Evolutionary conservation across 2,113 vertebrate species (phyloP), one percentile per base, ranked within the genome.

Genomic region (Lycocorax pyrrhopterus): DNA sequence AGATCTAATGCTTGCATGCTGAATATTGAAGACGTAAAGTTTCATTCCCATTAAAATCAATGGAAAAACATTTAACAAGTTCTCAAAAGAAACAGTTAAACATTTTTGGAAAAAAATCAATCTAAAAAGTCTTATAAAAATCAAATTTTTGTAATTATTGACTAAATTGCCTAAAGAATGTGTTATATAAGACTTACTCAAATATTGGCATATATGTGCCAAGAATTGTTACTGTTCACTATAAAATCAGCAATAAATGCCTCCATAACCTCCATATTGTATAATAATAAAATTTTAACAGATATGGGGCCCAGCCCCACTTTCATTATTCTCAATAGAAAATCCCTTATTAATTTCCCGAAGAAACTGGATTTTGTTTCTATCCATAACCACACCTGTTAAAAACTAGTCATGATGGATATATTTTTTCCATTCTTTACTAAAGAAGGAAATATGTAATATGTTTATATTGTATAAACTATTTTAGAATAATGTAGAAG

Each of bases 231-330:
- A 76, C 4, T 53, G 14, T 59, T 96, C 46, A 41, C 73, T 14
- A 63, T 87, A 78, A 95, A 93, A 82, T 55, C 71, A 83, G 7
- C 46, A 82, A 82, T 80, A 96, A 94, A 90, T 79, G 41, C n/a
- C 22, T 84, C 46, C 21, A 33, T 68, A 91, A 79, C 10, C 3
- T 41, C 37, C 32, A 25, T 51, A 89, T 43, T 84, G 29, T 43
- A 33, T 7, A 90, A 74, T 27, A 88, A 59, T 51, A 90, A 90
- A 76, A 88, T 59, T 80, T 90, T 69, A 84, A 92, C 41, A 73
- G 49, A 35, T 62, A 58, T 7, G 6, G 11, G 29, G 49, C 32
- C 63, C 59, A 95, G 66, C 7, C 10, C 4, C 21, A 30, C 43
- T 93, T 94, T 66, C 37, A 69, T 82, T 66, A 85, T 74, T 80